phyloP scores from a whole-genome alignment of 2,888 invertebrate species.

The Rhaphigaster nebulosa region DNA sequence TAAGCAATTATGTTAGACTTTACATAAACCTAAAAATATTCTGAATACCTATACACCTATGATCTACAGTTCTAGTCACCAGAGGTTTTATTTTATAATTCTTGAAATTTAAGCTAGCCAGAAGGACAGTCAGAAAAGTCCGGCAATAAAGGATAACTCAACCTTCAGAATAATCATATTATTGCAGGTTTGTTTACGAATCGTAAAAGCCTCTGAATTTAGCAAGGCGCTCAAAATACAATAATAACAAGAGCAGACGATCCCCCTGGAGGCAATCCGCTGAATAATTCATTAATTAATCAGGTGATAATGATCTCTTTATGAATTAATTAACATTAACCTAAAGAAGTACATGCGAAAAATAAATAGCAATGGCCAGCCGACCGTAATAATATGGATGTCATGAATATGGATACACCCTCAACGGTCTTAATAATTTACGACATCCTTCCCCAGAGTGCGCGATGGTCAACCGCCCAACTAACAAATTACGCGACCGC shows the following conservation, averaged over 20 bases:
- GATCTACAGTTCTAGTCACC: no score
- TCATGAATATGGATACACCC: conserved; percentile 9
- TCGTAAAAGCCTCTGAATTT: neutral
- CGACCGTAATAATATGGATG: neutral
- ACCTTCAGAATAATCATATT: neutral
- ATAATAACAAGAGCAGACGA: neutral
- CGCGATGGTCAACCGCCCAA: neutral
- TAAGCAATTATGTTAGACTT: no score
- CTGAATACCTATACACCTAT: no score
- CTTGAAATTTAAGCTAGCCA: no score
- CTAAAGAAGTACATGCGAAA: conserved; percentile 9
- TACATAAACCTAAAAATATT: no score
- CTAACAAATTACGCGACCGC: neutral
- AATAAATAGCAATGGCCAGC: neutral
- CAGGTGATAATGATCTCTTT: neutral
- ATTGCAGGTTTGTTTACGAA: neutral
- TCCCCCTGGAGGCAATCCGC: neutral
- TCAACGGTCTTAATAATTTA: conserved; percentile 40
- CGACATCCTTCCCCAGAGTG: neutral
- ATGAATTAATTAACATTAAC: neutral
- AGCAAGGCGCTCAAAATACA: neutral
- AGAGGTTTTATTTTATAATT: no score
- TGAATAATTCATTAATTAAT: conserved; percentile 30
- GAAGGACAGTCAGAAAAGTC: no score
- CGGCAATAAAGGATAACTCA: no score